phyloP scores from a whole-genome alignment of 2,113 vertebrate genomes.

The Chaetodon trifascialis region DNA sequence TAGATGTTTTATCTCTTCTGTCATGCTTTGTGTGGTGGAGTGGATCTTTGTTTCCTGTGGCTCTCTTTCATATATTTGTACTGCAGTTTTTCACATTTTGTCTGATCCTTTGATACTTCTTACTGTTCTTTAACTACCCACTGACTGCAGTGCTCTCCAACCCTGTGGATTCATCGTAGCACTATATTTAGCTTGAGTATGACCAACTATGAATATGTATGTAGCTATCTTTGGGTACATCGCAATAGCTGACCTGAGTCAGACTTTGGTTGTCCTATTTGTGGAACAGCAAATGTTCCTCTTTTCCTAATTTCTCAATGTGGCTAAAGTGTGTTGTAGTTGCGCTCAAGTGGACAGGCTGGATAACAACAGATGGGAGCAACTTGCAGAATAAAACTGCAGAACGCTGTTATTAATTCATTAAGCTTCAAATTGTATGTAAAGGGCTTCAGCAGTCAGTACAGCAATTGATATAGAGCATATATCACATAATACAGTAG shows the following conservation, averaged over 20 bases:
- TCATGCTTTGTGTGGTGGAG: neutral
- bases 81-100: neutral
- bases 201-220: neutral
- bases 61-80: neutral
- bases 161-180: neutral
- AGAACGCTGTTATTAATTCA: neutral
- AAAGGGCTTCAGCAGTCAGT: neutral
- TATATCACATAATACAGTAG: neutral
- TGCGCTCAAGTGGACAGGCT: neutral
- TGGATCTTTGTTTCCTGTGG: neutral
- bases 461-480: too few relatives aligned
- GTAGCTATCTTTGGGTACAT: neutral
- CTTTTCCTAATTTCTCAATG: slow-evolving; percentile 20
- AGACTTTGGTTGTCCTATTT: neutral
- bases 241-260: slow-evolving; percentile 14
- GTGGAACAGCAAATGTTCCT: slow-evolving; percentile 3
- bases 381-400: too few relatives aligned
- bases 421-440: neutral
- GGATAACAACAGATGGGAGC: neutral
- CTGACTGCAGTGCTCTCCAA: too few relatives aligned
- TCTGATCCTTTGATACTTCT: neutral
- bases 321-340: neutral
- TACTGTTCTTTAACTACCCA: neutral
- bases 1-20: neutral
- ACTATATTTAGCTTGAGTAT: slow-evolving; percentile 3